phyloP scores from a whole-genome alignment of 1,140 invertebrate genomes.

The Drosophila setifemur region DNA sequence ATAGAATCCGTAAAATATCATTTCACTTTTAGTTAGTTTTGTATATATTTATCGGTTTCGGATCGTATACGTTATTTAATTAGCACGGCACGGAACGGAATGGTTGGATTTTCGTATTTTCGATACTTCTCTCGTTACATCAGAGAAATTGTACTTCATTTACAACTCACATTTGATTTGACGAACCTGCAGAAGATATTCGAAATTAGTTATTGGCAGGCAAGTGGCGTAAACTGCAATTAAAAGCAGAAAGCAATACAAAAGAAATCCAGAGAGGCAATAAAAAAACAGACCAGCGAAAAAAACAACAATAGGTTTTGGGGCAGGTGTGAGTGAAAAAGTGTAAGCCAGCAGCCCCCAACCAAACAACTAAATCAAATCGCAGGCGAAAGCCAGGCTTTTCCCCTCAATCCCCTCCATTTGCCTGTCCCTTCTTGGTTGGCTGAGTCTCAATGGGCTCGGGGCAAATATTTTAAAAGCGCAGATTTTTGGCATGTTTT shows the following conservation, averaged over 20 bases:
- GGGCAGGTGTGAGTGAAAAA: slow-evolving; percentile 23
- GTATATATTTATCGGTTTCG: slow-evolving; percentile 36
- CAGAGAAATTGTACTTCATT: neutral
- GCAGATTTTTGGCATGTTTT: slow-evolving; percentile 80
- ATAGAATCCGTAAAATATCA: slow-evolving; percentile 22
- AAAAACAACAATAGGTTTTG: slow-evolving; percentile 24
- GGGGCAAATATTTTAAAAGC: slow-evolving; percentile 80
- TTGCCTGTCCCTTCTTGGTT: slow-evolving; percentile 20
- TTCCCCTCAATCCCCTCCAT: neutral
- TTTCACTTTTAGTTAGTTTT: slow-evolving; percentile 37
- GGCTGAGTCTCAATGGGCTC: slow-evolving; percentile 73
- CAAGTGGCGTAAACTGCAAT: slow-evolving; percentile 43
- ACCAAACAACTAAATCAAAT: slow-evolving; percentile 77
- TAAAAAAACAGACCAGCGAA: slow-evolving; percentile 30
- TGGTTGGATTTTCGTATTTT: slow-evolving; percentile 50
- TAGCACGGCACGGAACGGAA: slow-evolving; percentile 73
- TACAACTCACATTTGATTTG: slow-evolving; percentile 30
- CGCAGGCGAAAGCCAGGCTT: slow-evolving; percentile 65
- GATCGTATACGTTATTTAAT: slow-evolving; percentile 64
- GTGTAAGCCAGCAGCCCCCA: neutral
- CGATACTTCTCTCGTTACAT: neutral
- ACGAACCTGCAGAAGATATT: slow-evolving; percentile 51
- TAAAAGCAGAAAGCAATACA: slow-evolving; percentile 28
- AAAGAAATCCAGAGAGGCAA: slow-evolving; percentile 23
- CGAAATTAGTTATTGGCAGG: slow-evolving; percentile 52